Conservation (phyloP, 2,113 vertebrate genomes). For the Catharus fuscescens region DNA sequence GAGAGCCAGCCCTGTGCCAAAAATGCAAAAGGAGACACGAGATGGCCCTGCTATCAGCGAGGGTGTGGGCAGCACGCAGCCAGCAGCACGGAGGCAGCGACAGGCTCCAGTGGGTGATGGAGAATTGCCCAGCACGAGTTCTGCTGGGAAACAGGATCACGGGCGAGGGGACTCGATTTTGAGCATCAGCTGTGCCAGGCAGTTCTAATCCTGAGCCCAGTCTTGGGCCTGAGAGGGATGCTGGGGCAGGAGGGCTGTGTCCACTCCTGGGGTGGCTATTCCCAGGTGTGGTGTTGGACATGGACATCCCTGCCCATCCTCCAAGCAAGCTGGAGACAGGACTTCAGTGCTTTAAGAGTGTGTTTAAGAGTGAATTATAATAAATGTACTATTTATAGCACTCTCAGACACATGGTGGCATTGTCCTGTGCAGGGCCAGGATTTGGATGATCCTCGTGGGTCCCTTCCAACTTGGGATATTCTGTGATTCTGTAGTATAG, state of each 20-base stretch:
- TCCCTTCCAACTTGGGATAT: background rate
- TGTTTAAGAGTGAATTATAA: background rate
- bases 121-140: fast-evolving
- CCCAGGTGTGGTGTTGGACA: fast-evolving
- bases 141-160: background rate
- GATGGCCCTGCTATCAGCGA: background rate
- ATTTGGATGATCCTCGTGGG: background rate
- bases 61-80: background rate
- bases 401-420: background rate
- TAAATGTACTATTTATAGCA: fast-evolving
- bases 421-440: background rate
- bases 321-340: background rate
- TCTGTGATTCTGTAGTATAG: background rate
- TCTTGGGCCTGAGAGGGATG: background rate
- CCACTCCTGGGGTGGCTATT: background rate
- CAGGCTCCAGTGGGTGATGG: fast-evolving
- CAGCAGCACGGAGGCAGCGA: fast-evolving
- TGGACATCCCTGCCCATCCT: fast-evolving
- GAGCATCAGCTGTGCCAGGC: fast-evolving
- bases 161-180: fast-evolving
- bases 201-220: fast-evolving
- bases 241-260: background rate
- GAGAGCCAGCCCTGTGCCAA: background rate
- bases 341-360: background rate
- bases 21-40: background rate